Conservation (phyloP, 1,140 invertebrate species). For the Holcopasites calliopsidis region DNA sequence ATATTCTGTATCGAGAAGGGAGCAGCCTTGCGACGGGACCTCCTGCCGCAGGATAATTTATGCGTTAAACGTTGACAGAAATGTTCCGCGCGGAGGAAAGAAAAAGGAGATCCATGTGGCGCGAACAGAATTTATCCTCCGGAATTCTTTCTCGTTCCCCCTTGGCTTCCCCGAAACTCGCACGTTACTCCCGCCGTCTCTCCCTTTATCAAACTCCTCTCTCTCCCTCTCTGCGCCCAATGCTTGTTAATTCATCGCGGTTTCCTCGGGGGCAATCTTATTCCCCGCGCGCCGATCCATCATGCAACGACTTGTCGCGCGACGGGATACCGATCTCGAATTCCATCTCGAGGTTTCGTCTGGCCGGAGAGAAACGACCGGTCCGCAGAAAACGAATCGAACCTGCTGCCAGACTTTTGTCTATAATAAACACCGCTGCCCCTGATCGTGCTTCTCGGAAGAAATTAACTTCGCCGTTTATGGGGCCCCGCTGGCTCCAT, state of each 20-base stretch:
- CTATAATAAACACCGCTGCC: conserved; percentile 42
- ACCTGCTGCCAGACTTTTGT: conserved; percentile 18
- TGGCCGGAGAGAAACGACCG: not conserved
- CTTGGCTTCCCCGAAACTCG: conserved; percentile 26
- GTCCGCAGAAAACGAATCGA: not conserved
- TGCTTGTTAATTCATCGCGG: not conserved
- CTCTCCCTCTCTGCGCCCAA: too few species aligned
- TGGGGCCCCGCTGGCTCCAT: not conserved
- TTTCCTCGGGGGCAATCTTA: conserved; percentile 4
- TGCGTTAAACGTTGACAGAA: conserved; percentile 24
- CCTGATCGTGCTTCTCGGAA: conserved; percentile 33
- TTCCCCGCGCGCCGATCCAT: conserved; percentile 31
- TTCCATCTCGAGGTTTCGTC: conserved; percentile 1
- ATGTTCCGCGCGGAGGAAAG: not conserved
- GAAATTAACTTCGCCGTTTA: conserved; percentile 45
- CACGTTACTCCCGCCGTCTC: not conserved
- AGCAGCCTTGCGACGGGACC: conserved; percentile 22
- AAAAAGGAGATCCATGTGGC: not conserved
- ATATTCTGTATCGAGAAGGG: conserved; percentile 35
- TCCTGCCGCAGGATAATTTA: conserved; percentile 49
- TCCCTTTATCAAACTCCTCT: not conserved
- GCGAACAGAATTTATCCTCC: conserved; percentile 42
- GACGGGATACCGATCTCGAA: conserved; percentile 37
- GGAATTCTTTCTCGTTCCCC: not conserved
- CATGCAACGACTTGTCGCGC: conserved; percentile 41